Base-by-base conservation (phyloP, 2,797 vertebrate genomes). In the Myotis myotis region DNA sequence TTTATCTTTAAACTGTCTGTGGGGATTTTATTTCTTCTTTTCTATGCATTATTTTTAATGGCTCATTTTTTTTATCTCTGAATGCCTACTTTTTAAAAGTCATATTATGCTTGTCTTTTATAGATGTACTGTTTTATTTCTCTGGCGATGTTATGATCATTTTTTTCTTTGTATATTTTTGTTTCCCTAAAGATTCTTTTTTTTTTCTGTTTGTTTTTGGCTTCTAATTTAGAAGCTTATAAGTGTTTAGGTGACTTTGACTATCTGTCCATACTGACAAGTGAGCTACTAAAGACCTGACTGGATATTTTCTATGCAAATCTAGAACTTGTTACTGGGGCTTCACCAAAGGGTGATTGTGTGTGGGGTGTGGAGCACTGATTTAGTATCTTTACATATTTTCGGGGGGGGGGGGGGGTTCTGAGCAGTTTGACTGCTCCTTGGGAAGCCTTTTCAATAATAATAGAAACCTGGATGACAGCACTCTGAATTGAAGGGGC, bases 1-100 rank as follows among this genome's bases (percentile, higher is more conserved):
- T 96, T 93, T 93, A 41, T 62, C 23, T 80, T 89, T 79, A 89
- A 47, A 82, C 19, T 89, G 90, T 85, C 11, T 79, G 3, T 36
- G 79, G 23, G 5, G n/a, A 41, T 84, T 74, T 89, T 71, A 64
- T 66, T 76, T 88, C 19, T n/a, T 75, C 23, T 83, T 1, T 38
- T 23, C 15, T 72, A 0, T 25, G 2, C 30, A 33, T 91, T 80
- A 62, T 87, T 72, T 83, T 66, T 2, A 19, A 0, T 72, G 10
- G 44, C 51, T 95, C 19, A 71, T 60, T 82, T 88, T n/a, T n/a
- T 38, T 92, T 85, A 64, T 36, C 16, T 5, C 15, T 38, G 16
- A 66, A 47, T 81, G 30, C 6, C 53, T 11, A 38, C 68, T 76
- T 84, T 51, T 75, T 8, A 47, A 51, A 41, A 78, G 81, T 83